Evolutionary conservation across 2,888 invertebrate genomes (phyloP), one percentile per base, ranked within the genome.

Genomic region (Campaea margaritaria): DNA sequence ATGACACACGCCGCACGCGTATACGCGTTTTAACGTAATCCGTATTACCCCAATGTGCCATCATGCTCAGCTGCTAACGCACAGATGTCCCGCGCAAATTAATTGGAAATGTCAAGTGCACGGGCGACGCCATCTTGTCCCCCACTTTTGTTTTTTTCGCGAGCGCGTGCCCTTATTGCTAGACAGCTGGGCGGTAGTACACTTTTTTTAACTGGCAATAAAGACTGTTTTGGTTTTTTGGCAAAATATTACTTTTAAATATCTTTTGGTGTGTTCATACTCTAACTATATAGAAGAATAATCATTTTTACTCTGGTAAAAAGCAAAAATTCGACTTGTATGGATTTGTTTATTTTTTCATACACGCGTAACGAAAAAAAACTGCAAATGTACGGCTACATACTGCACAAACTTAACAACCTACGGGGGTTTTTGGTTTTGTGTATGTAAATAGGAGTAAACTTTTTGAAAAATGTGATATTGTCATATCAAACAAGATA

Each of bases 91-190:
- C 85, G 86, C 79, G 87, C 89, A 90, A 91, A 91, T 91, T 91
- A 91, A 91, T 91, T 91, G 91, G 90, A 91, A 91, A 91, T 91
- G 91, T 91, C 91, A 91, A 91, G 91, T 91, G 90, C 91, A 89
- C 81, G 82, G 79, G 31, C 41, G 49, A 78, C 83, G 89, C 89
- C 91, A 89, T 89, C 87, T 89, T 88, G 84, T 80, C 79, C 84
- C 84, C 76, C 82, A 65, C 65, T 75, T 82, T 84, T 86, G 79
- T 75, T 87, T 88, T 88, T 89, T 86, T 80, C 75, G 74, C 78
- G 81, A 82, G 87, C 91, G 91, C 91, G 91, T 91, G 91, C 83
- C 89, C 65, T 82, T 82, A 80, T 83, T 83, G 80, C 79, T 78
- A 83, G 87, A 89, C 91, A 91, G 91, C 89, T 90, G 91, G 91